Conservation (phyloP, 2,888 invertebrate species). For the Thyatira batis region DNA sequence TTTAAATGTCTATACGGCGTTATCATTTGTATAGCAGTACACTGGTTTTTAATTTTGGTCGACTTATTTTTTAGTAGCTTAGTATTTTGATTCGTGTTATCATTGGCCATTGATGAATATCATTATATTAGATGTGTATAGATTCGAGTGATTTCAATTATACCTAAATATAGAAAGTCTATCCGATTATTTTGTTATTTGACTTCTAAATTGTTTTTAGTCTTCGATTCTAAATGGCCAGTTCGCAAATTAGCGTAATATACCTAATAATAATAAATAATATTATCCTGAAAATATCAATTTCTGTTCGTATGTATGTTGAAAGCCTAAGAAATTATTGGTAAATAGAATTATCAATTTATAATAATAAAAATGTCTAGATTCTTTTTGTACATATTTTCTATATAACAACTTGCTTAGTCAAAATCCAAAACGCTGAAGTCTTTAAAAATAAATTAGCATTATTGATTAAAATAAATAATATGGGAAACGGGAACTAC, state of each 20-base stretch:
- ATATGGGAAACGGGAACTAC: conserved; percentile 35
- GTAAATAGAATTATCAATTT: conserved; percentile 39
- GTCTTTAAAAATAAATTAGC: conserved; percentile 30
- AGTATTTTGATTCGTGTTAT: conserved; percentile 59
- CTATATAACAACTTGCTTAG: conserved; percentile 51
- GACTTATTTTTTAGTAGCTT: conserved; percentile 56
- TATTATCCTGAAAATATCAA: conserved; percentile 6
- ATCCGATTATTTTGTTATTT: conserved; percentile 47
- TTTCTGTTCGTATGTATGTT: conserved; percentile 24
- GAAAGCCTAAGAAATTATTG: conserved; percentile 40
- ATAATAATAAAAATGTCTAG: conserved; percentile 28
- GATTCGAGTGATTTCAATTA: conserved; percentile 60
- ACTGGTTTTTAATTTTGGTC: conserved; percentile 48
- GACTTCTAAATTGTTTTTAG: conserved; percentile 43
- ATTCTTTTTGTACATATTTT: conserved; percentile 61
- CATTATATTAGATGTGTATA: conserved; percentile 77
- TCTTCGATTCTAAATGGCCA: conserved; percentile 39
- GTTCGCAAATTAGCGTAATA: conserved; percentile 15
- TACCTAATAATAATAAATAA: conserved; percentile 10
- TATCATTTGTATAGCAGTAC: conserved; percentile 50
- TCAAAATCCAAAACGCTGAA: conserved; percentile 58
- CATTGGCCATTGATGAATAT: conserved; percentile 71
- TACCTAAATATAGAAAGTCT: conserved; percentile 50
- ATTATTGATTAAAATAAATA: conserved; percentile 29
- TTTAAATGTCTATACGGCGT: conserved; percentile 3